Evolutionary conservation across 2,113 vertebrate genomes (phyloP), one percentile per base, ranked within the genome.

Genomic region (Rhizomys pruinosus): DNA sequence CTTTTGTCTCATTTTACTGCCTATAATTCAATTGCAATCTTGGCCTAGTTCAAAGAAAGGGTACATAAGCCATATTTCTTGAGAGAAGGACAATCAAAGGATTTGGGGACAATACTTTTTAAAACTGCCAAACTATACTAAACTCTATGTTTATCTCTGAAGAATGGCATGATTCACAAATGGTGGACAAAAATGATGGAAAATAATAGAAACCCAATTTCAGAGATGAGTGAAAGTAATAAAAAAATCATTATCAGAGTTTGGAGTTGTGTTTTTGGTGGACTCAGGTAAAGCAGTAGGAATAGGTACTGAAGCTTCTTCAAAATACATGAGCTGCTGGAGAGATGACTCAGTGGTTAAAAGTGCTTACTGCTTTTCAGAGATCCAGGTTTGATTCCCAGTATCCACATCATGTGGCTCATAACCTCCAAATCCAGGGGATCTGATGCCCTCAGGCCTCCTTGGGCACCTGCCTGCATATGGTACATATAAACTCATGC

Each of bases 101-200:
- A 72, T 92, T 77, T 61, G 57, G 72, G 29, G 52, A 55, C 52
- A 57, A 79, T 84, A n/a, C n/a, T n/a, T n/a, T n/a, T n/a, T n/a
- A n/a, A n/a, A n/a, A n/a, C n/a, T 79, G n/a, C 23, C 69, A 92
- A 19, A 92, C 32, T 44, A 71, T 89, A 15, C 73, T 90, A 87
- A 71, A 32, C 39, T 84, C 29, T n/a, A n/a, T n/a, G n/a, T n/a
- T n/a, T 64, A 61, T 93, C 17, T 59, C 52, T 90, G n/a, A 52
- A 94, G 69, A 77, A 84, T 76, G 64, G 32, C 81, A 76, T 88
- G 77, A 85, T 92, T 95, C 15, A 90, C 68, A 84, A 88, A 63
- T 7, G 79, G 1, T 77, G 42, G 27, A 64, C 23, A 88, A 94
- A 94, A 76, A 89, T 81, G 8, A 93, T 76, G 22, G 42, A 32